phyloP scores from a whole-genome alignment of 1,140 invertebrate species.

The Eumaeus atala region DNA sequence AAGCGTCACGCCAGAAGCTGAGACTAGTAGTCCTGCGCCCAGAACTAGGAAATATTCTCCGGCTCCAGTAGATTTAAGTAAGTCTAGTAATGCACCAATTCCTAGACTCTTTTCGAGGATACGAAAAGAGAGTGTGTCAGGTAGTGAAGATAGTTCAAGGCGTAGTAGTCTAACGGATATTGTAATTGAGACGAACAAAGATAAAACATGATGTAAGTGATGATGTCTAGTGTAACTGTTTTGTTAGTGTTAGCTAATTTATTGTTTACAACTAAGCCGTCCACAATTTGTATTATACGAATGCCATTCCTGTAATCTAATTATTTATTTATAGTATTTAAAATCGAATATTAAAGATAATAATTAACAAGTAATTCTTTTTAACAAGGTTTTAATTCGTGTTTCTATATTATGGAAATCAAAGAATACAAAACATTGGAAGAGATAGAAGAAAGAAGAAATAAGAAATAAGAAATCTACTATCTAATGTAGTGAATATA shows the following conservation, averaged over 20 bases:
- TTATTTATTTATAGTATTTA: neutral
- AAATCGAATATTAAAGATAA: conserved; percentile 7
- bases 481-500: too few species aligned
- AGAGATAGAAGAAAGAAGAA: too few species aligned
- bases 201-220: conserved; percentile 51
- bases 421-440: too few species aligned
- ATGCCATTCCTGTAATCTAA: conserved; percentile 14
- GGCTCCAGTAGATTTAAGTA: conserved; percentile 40
- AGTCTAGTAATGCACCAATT: conserved; percentile 47
- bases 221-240: conserved; percentile 28
- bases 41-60: conserved; percentile 57
- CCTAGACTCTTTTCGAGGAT: conserved; percentile 57
- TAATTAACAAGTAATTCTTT: conserved; percentile 11
- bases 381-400: too few species aligned
- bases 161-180: conserved; percentile 61
- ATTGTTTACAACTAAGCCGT: conserved; percentile 33
- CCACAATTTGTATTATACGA: conserved; percentile 24
- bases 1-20: conserved; percentile 32
- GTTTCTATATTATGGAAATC: too few species aligned
- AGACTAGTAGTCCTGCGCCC: conserved; percentile 28
- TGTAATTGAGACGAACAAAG: conserved; percentile 62
- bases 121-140: conserved; percentile 53
- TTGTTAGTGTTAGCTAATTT: conserved; percentile 38
- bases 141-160: conserved; percentile 46
- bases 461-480: too few species aligned